Base-by-base conservation (phyloP, 2,797 vertebrate genomes). In the Pseudopleuronectes americanus region DNA sequence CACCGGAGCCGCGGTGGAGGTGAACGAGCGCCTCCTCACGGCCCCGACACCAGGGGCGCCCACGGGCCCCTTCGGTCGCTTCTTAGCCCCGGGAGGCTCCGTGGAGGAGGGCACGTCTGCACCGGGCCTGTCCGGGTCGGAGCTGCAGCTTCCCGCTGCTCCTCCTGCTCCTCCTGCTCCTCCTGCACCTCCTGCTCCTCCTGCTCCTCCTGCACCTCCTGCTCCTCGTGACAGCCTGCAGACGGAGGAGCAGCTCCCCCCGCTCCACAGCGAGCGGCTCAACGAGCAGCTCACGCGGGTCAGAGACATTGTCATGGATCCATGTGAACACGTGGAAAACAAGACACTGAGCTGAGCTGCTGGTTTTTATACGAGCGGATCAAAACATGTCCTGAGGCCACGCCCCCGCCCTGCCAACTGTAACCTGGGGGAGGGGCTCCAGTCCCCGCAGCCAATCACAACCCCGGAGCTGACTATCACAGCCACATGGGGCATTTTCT, bases 221-320 rank as follows among this genome's bases (percentile, higher is more conserved):
- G 24, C 24, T 2, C 24, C 24, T 24, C 24, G 2, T 9, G 86
- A 84, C 6, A 89, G 70, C 19, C 83, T 61, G 52, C 68, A 87
- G 0, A 58, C 63, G 56, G 77, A 85, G 0, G 59, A n/a, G 10
- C 84, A 57, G 54, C 36, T 84, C 6, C 82, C 87, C 8, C 49
- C 73, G 1, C 81, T 82, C 92, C 85, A 90, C 23, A 94, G 33
- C 0, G 84, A 63, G 1, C 90, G 92, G 17, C 84, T 66, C 1
- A 94, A 17, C 0, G 68, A 71, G 1, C 83, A 16, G 2, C 81
- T 68, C 28, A 85, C 31, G 7, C 67, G 79, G 58, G 90, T 91
- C 0, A 90, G n/a, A 16, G 93, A 82, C 94, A 95, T 95, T 33
- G 58, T 53, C 0, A 4, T 13, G 0, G n/a, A 9, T 4, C 0